Base-by-base conservation (phyloP, 1,140 invertebrate genomes). In the Drosophila watanabei region DNA sequence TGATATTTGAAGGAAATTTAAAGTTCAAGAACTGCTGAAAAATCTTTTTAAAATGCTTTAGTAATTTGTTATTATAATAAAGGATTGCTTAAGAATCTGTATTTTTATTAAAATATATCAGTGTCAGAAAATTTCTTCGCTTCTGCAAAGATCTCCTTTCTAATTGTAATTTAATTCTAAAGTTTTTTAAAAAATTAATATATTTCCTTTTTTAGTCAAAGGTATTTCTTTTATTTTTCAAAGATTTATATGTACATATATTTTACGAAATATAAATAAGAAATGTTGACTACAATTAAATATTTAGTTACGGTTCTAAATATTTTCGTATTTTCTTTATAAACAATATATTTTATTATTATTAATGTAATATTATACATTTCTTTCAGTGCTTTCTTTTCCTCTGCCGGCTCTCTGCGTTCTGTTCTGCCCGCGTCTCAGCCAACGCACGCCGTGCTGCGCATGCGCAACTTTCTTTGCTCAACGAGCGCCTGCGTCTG, bases 401-500 rank as follows among this genome's bases (percentile, higher is more conserved):
- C 8, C 20, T 66, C 68, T 65, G 45, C 59, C 45, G 5, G 13
- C 30, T 32, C 63, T 72, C 75, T 54, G 63, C 51, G 56, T 28
- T 37, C 32, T 78, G 24, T 18, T 49, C 66, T 35, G 69, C 58
- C 79, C 11, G 32, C 70, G 63, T 45, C 58, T 49, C 66, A 32
- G 66, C 20, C 66, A 54, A 73, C 69, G 69, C 60, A 48, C 51
- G 43, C 64, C 14, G 39, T 33, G 33, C 33, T 69, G 77, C 84
- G 76, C 76, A 80, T 89, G 84, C 84, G 84, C 85, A 83, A 84
- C 80, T 87, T 82, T 72, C 76, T 64, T 61, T 62, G 66, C 75
- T 49, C 66, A 65, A 80, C 56, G 69, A 48, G 56, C 46, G 68
- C n/a, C 46, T 24, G 9, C 69, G 46, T 41, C 37, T 33, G 9